phyloP scores from a whole-genome alignment of 2,113 vertebrate genomes.

The Nymphicus hollandicus region DNA sequence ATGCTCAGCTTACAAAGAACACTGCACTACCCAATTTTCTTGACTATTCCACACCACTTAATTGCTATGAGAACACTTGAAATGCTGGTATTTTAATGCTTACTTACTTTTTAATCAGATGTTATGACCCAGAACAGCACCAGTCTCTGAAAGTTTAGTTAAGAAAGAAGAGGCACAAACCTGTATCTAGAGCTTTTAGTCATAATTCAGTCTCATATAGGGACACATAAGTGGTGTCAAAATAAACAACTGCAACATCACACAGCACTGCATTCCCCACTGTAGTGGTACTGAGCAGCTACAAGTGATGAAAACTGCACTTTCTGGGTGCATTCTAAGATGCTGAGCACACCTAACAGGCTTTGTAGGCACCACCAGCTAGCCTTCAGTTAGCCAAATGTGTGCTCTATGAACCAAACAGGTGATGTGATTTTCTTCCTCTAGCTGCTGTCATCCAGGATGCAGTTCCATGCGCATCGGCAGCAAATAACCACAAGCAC shows the following conservation, averaged over 20 bases:
- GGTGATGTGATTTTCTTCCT: not conserved
- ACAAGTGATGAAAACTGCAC: not conserved
- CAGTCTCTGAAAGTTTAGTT: not conserved
- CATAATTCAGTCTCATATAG: not conserved
- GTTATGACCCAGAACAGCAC: not conserved
- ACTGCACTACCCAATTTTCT: not conserved
- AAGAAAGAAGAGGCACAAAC: not conserved
- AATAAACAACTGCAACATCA: not conserved
- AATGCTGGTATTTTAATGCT: not conserved
- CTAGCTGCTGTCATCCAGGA: not conserved
- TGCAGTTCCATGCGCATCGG: not conserved
- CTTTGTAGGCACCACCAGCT: not conserved
- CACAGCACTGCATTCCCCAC: too few species aligned
- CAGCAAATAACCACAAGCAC: not conserved
- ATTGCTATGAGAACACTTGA: not conserved
- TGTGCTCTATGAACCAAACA: not conserved
- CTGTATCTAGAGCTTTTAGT: not conserved
- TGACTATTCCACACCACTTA: not conserved
- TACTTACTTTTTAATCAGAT: not conserved
- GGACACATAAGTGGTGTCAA: not conserved
- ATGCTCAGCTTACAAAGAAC: slow-evolving; percentile 8
- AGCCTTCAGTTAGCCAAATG: not conserved
- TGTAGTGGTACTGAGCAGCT: accelerated
- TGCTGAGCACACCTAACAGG: not conserved
- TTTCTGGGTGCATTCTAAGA: not conserved